Evolutionary conservation across 2,888 invertebrate genomes (phyloP), one percentile per base, ranked within the genome.

Genomic region (Protophormia terraenovae): DNA sequence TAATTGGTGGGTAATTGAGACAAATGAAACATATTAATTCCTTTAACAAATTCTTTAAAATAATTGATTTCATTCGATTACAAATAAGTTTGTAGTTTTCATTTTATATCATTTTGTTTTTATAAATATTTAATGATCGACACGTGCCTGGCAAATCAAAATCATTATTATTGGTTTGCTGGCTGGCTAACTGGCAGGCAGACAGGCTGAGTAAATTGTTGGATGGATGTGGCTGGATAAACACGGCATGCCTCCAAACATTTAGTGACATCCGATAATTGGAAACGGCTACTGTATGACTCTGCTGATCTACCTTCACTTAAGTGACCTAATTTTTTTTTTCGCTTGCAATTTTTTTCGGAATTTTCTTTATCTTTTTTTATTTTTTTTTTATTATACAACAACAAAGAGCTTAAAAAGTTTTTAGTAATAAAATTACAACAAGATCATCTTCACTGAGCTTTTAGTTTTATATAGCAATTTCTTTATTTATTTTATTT

Each of bases 101-200:
- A 53, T 32, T 69, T 75, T 41, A 41, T 81, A 73, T 69, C 60
- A 41, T 60, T 69, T 80, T 64, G 35, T 72, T 80, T 80, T 58
- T 76, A 55, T 60, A 55, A 55, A n/a, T 82, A 58, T 79, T 82
- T 85, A 85, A 85, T 85, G 78, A 85, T 45, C 75, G 58, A 75
- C 85, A 82, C 85, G 85, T 85, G 85, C 85, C 79, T 82, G 75
- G 85, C 50, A 85, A 85, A 85, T 78, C 82, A 85, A 85, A 82
- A 55, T 79, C 22, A 79, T 84, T 81, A 58, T 66, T 27, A 19
- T 27, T 38, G 50, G 12, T 16, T n/a, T 47, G 6, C 14, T 29
- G 45, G 41, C 45, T n/a, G 22, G 12, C 16, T 6, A 53, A 53
- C 22, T 24, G 66, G 4, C 50, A n/a, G 41, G 12, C 53, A 22